A percentile compares a stretch with the other conserved stretches of the same genome.
Evolutionary conservation across 2,113 vertebrate species (phyloP).

Genomic region (Mugil cephalus): DNA sequence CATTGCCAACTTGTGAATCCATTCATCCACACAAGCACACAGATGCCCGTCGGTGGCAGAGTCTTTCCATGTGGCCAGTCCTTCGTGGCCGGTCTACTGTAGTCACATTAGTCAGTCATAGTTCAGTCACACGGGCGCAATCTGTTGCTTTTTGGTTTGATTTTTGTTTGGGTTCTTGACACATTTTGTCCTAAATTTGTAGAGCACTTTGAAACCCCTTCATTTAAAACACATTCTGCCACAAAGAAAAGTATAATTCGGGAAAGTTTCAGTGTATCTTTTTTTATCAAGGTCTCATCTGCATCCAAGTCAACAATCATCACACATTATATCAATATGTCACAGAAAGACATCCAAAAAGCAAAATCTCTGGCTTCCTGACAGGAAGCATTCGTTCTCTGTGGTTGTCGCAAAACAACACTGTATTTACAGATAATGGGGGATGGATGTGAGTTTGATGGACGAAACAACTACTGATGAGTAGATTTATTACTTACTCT

Average conservation of each 20-base stretch:
- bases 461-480: slow-evolving; percentile 26
- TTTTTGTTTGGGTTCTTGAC: neutral
- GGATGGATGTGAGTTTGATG: slow-evolving; percentile 15
- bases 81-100: slow-evolving; percentile 1
- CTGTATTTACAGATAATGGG: slow-evolving; percentile 58
- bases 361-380: slow-evolving; percentile 66
- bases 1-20: slow-evolving; percentile 60
- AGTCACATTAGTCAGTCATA: slow-evolving; percentile 28
- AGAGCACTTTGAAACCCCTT: neutral
- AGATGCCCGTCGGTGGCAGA: slow-evolving; percentile 52
- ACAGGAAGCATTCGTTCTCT: slow-evolving; percentile 71
- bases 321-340: slow-evolving; percentile 73
- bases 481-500: slow-evolving; percentile 53
- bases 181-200: neutral
- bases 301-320: slow-evolving; percentile 68
- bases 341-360: slow-evolving; percentile 79
- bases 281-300: slow-evolving; percentile 74
- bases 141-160: slow-evolving; percentile 22
- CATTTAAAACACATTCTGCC: slow-evolving; percentile 4
- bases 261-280: slow-evolving; percentile 62
- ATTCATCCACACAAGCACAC: slow-evolving; percentile 55
- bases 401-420: slow-evolving; percentile 64
- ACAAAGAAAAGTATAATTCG: slow-evolving; percentile 54
- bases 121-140: slow-evolving; percentile 26
- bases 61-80: slow-evolving; percentile 31